A percentile compares a stretch with the other conserved stretches of the same genome.
These are phyloP conservation scores for Garra rufa DNA, from an alignment of 2,113 vertebrate genomes.

Conservation along the genomic window DNA sequence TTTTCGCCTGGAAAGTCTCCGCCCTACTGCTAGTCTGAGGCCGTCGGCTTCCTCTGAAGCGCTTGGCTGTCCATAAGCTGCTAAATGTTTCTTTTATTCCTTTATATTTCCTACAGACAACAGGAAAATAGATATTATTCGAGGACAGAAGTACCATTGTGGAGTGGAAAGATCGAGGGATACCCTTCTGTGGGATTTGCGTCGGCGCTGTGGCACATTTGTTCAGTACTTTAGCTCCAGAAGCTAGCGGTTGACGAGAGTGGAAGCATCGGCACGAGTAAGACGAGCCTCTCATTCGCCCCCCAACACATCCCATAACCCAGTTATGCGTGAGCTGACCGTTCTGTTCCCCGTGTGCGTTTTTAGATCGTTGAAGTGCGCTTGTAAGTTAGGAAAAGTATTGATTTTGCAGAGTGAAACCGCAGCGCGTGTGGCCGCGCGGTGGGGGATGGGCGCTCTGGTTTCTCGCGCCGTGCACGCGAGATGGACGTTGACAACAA, in stretches of 20 bases:
- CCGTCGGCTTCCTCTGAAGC: slow-evolving; percentile 81
- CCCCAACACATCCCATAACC: not conserved
- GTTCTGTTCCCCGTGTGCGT: no score
- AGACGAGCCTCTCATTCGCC: slow-evolving; percentile 35
- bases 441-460: slow-evolving; percentile 37
- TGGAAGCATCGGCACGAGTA: slow-evolving; percentile 44
- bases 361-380: not conserved
- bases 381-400: not conserved
- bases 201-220: slow-evolving; percentile 37
- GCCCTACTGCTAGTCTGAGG: slow-evolving; percentile 75
- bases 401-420: not conserved
- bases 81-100: slow-evolving; percentile 73
- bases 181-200: slow-evolving; percentile 36
- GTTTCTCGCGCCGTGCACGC: slow-evolving; percentile 8
- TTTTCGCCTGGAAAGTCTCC: slow-evolving; percentile 83
- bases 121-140: slow-evolving; percentile 22
- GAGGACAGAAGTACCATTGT: slow-evolving; percentile 6
- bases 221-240: slow-evolving; percentile 42
- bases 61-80: slow-evolving; percentile 80
- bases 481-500: slow-evolving; percentile 28
- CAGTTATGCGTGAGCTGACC: not conserved
- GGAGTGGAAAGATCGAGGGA: slow-evolving; percentile 44
- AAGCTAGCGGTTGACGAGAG: slow-evolving; percentile 53
- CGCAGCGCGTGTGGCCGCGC: slow-evolving; percentile 22
- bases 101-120: slow-evolving; percentile 23